These are phyloP conservation scores for Gonioctena quinquepunctata DNA, from an alignment of 1,140 invertebrate species.

Conservation along the genomic window DNA sequence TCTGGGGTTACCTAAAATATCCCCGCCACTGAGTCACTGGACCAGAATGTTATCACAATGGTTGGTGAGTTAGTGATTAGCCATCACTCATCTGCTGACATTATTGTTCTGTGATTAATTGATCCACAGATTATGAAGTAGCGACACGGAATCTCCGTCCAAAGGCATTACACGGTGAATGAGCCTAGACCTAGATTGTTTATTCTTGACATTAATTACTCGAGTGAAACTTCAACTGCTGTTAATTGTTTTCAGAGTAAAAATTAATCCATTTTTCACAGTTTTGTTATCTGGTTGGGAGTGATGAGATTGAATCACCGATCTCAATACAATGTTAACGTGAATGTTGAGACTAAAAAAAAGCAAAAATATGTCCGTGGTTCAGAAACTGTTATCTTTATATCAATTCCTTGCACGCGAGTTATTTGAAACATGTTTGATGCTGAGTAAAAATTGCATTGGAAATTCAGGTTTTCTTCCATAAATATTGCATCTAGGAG, in stretches of 20 bases:
- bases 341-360: too few species aligned
- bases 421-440: too few species aligned
- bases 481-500: too few species aligned
- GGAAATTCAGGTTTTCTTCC: too few species aligned
- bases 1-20: too few species aligned
- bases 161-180: conserved; percentile 25
- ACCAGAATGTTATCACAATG: conserved; percentile 40
- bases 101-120: conserved; percentile 44
- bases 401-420: too few species aligned
- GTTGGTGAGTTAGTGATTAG: conserved; percentile 41
- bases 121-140: conserved; percentile 34
- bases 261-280: not conserved
- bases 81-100: conserved; percentile 43
- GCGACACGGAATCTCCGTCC: conserved; percentile 13
- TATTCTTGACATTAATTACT: conserved; percentile 22
- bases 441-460: too few species aligned
- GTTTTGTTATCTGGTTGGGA: too few species aligned
- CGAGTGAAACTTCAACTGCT: conserved; percentile 14
- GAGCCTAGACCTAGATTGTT: conserved; percentile 22
- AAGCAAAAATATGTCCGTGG: too few species aligned
- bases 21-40: conserved; percentile 15
- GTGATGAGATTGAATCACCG: too few species aligned
- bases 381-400: too few species aligned
- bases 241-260: not conserved
- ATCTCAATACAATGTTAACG: too few species aligned